Percentiles rank a stretch among this genome's conserved stretches.
Conservation (phyloP, 2,113 vertebrate species). For the Corydoras sp. region DNA sequence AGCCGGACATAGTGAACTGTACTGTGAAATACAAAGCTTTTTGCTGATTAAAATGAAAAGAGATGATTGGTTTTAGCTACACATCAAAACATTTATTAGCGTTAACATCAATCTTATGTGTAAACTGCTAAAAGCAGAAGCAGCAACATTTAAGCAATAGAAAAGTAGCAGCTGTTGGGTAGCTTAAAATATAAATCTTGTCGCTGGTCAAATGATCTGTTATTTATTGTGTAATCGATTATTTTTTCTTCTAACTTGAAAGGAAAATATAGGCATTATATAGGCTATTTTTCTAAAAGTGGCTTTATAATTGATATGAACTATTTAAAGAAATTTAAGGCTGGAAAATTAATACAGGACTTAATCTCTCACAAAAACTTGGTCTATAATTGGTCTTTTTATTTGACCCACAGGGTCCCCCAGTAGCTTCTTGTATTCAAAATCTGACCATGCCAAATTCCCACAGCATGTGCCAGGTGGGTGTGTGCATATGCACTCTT, state of each 20-base stretch:
- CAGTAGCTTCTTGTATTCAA: conserved; percentile 11
- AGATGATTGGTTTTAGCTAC: too few relatives aligned
- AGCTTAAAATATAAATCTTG: conserved; percentile 26
- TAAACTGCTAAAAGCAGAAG: conserved; percentile 18
- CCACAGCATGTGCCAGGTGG: conserved; percentile 31
- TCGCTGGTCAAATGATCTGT: background rate
- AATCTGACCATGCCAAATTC: conserved; percentile 25
- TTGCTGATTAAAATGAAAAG: too few relatives aligned
- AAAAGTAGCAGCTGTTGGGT: conserved; percentile 23
- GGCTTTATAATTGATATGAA: too few relatives aligned
- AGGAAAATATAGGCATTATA: too few relatives aligned
- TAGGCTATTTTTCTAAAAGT: too few relatives aligned
- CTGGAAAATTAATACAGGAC: too few relatives aligned
- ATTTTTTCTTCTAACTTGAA: background rate
- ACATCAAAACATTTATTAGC: too few relatives aligned
- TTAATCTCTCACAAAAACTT: too few relatives aligned
- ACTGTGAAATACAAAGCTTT: too few relatives aligned
- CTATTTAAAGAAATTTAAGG: too few relatives aligned
- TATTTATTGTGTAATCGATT: background rate
- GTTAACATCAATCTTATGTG: background rate
- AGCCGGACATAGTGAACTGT: too few relatives aligned
- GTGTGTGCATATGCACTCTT: background rate
- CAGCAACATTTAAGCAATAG: background rate
- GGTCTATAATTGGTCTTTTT: background rate
- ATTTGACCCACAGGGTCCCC: background rate